Base-by-base conservation (phyloP, 2,888 invertebrate species). In the Saturnia pavonia region DNA sequence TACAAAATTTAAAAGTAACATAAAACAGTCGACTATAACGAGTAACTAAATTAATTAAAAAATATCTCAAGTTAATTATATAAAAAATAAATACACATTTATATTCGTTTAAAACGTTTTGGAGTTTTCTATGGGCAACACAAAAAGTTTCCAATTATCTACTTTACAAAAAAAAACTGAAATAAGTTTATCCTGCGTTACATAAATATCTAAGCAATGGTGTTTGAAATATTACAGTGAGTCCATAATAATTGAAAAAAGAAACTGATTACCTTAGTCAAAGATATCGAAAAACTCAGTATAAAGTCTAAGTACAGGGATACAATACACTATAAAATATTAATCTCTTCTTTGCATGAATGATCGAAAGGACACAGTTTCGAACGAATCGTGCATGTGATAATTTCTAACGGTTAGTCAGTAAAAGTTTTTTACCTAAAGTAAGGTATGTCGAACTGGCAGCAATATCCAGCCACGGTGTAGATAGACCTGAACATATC, bases 401-500 rank as follows among this genome's bases (percentile, higher is more conserved):
- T 4, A 27, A 68, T 6, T 34, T 34, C 34, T 34, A 34, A 34
- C 6, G 6, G 6, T 34, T 6, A 34, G 34, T 25, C 12, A 68
- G 25, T 11, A 70, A 45, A 51, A 63, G 8, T 34, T 34, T 71
- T 77, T 76, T 75, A 90, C 92, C 79, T 87, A 72, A 92, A 92
- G 74, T 88, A 86, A 0, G 79, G 72, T 19, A 89, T 78, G 69
- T 92, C 91, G 27, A 92, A 92, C 66, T 88, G 89, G 70, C 93
- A 92, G 76, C 92, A 92, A 72, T 87, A 82, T 0, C 91, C 91
- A 2, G 74, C 72, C 6, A 85, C 74, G 0, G 89, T 88, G 27
- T 79, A 79, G 0, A 88, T 83, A 0, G 85, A 74, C 25, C 86
- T 76, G 66, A 92, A 92, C 91, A 92, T 91, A 0, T 80, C 73